phyloP scores from a whole-genome alignment of 2,113 vertebrate genomes.

The Clarias magur region DNA sequence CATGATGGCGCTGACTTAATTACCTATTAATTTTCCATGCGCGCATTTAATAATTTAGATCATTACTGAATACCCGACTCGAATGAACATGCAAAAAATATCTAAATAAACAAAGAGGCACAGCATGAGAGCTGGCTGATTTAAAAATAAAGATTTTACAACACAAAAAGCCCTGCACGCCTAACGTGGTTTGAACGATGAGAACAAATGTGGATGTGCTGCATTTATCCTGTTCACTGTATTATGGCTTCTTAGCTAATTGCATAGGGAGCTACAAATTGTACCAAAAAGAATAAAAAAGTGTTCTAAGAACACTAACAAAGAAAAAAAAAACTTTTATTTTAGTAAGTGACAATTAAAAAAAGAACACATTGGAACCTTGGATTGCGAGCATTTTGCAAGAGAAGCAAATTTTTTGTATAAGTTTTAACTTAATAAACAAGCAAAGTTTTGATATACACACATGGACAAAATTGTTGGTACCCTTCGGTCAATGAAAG shows the following conservation, averaged over 20 bases:
- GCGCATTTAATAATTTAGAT: conserved; percentile 49
- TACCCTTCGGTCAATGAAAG: too few species aligned
- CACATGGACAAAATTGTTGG: too few species aligned
- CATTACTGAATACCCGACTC: conserved; percentile 49
- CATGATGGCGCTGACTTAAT: conserved; percentile 50
- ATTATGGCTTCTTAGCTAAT: conserved; percentile 55
- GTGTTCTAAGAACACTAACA: too few species aligned
- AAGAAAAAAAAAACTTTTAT: too few species aligned
- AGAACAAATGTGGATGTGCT: conserved; percentile 57
- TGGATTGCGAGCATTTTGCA: too few species aligned
- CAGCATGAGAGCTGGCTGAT: conserved; percentile 2
- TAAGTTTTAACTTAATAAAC: too few species aligned
- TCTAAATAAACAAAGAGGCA: conserved; percentile 35
- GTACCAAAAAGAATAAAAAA: too few species aligned
- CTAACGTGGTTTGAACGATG: conserved; percentile 22
- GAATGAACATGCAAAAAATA: conserved; percentile 35
- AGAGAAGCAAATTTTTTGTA: too few species aligned
- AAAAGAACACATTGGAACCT: too few species aligned
- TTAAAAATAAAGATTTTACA: conserved; percentile 35
- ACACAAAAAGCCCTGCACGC: conserved; percentile 35
- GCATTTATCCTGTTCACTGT: conserved; percentile 58
- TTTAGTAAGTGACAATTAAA: too few species aligned
- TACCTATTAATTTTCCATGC: conserved; percentile 56
- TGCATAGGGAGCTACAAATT: conserved; percentile 11
- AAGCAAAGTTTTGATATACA: too few species aligned